These are phyloP conservation scores for Porites lobata DNA, from an alignment of 92 coral and sea anemone species.

Conservation along the genomic window DNA sequence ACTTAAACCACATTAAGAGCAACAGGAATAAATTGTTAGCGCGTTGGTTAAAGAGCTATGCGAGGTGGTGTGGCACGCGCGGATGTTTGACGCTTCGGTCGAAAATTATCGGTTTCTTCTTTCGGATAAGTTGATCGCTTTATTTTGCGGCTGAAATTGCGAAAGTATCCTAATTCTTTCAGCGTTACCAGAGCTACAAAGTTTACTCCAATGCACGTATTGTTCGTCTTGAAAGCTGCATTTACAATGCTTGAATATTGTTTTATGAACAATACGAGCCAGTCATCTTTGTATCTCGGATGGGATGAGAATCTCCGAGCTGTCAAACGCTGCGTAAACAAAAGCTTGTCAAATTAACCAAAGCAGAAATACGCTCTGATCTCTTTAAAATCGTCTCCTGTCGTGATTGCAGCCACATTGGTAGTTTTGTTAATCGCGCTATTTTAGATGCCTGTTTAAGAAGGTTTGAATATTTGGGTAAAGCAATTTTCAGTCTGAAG, in stretches of 20 bases:
- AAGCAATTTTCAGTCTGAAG: conserved; percentile 6
- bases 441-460: not conserved
- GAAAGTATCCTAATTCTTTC: conserved; percentile 47
- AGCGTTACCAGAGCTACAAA: conserved; percentile 79
- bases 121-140: not conserved
- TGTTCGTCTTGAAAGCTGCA: conserved; percentile 58
- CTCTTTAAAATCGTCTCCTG: not conserved
- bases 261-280: conserved; percentile 47
- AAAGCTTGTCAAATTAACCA: conserved; percentile 40
- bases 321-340: conserved; percentile 60
- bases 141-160: conserved; percentile 53
- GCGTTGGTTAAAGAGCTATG: not conserved
- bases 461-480: conserved; percentile 6
- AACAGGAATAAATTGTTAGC: conserved; percentile 31
- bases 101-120: not conserved
- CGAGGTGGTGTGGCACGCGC: conserved; percentile 3
- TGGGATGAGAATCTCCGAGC: conserved; percentile 55
- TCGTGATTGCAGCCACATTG: not conserved
- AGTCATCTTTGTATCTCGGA: conserved; percentile 52
- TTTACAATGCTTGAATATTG: conserved; percentile 55
- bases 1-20: conserved; percentile 47
- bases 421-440: not conserved
- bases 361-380: not conserved
- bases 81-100: conserved; percentile 24
- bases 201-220: conserved; percentile 62